phyloP scores from a whole-genome alignment of 2,797 vertebrate genomes.

The Garrulus glandarius region DNA sequence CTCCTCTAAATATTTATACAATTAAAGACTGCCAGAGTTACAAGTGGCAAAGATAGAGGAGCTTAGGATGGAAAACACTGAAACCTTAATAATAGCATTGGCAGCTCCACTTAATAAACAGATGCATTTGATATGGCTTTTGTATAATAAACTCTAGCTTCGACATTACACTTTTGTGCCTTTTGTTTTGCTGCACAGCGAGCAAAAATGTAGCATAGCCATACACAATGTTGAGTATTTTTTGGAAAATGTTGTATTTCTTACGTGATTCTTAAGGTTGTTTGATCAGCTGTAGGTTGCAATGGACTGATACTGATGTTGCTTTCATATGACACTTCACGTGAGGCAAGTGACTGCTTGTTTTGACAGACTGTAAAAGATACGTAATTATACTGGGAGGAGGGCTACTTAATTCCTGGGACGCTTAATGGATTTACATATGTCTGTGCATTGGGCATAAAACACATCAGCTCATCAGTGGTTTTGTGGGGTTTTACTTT shows the following conservation, averaged over 20 bases:
- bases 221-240: neutral
- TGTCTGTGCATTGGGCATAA: neutral
- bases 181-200: neutral
- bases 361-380: neutral
- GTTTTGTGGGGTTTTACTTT: neutral
- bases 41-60: neutral
- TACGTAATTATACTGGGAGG: neutral
- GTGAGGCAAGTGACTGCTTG: neutral
- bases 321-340: neutral
- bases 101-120: neutral
- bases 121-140: neutral
- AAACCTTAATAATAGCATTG: neutral
- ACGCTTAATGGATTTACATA: neutral
- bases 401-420: neutral
- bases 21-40: neutral
- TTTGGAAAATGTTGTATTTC: neutral
- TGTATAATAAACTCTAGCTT: neutral
- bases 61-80: neutral
- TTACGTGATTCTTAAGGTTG: neutral
- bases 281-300: neutral
- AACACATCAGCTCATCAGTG: neutral
- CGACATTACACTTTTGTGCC: neutral
- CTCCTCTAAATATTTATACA: constrained; percentile 31
- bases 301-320: neutral
- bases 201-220: neutral